Percentiles rank a stretch among this genome's conserved stretches.
Evolutionary conservation across 2,113 vertebrate genomes (phyloP).

Genomic region (Elanus axillaris): DNA sequence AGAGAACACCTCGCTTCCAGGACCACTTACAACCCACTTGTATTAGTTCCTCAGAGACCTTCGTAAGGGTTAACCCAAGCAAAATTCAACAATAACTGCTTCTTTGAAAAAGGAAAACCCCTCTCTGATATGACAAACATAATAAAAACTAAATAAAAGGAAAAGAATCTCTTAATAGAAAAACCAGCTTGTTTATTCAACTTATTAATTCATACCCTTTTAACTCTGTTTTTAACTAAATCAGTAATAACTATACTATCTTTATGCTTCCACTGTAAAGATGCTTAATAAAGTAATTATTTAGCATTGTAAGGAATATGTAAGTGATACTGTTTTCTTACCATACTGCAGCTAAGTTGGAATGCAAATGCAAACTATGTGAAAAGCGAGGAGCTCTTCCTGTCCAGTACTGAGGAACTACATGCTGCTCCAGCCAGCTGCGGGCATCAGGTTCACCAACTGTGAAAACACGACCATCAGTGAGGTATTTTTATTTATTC

Average conservation of each 20-base stretch:
- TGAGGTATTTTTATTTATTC: neutral
- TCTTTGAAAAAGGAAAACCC: neutral
- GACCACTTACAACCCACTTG: neutral
- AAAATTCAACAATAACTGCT: neutral
- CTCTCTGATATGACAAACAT: neutral
- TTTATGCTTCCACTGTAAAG: neutral
- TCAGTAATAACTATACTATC: neutral
- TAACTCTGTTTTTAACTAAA: neutral
- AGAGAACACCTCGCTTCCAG: neutral
- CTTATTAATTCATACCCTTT: neutral
- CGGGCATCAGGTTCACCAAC: slow-evolving; percentile 83
- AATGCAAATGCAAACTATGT: slow-evolving; percentile 93
- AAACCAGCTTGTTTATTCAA: neutral
- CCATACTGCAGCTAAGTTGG: slow-evolving; percentile 93
- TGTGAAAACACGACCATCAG: neutral
- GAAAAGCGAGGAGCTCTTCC: slow-evolving; percentile 79
- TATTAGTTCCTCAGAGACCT: neutral
- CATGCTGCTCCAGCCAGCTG: slow-evolving; percentile 89
- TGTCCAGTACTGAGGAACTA: slow-evolving; percentile 92
- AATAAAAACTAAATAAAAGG: neutral
- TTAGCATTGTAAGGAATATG: neutral
- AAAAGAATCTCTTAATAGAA: neutral
- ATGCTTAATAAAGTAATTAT: neutral
- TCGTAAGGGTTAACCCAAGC: neutral
- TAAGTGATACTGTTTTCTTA: slow-evolving; percentile 58